Evolutionary conservation across 2,113 vertebrate genomes (phyloP).

Genomic region (Egretta garzetta): DNA sequence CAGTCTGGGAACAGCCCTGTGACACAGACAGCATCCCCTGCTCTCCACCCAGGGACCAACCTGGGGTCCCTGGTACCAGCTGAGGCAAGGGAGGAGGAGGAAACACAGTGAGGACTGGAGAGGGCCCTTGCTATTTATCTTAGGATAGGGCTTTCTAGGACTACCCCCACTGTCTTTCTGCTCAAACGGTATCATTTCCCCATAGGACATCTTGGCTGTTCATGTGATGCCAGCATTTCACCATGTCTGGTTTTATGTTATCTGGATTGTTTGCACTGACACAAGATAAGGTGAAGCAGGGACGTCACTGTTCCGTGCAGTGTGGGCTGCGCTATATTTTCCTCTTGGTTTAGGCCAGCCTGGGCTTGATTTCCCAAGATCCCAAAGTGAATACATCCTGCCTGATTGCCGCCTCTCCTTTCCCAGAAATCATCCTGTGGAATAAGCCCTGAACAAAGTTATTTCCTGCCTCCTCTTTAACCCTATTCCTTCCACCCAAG

Average conservation of each 20-base stretch:
- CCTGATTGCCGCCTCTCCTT: background rate
- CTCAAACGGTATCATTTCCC: background rate
- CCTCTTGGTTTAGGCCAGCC: background rate
- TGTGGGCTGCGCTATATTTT: background rate
- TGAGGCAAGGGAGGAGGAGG: background rate
- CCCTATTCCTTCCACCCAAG: background rate
- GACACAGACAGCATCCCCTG: background rate
- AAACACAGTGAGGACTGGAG: background rate
- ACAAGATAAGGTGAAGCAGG: accelerated
- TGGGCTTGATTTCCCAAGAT: background rate
- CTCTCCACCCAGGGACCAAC: background rate
- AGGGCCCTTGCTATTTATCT: background rate
- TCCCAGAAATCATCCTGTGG: background rate
- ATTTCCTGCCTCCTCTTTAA: background rate
- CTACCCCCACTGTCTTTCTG: background rate
- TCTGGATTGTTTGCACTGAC: background rate
- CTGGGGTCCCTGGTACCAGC: background rate
- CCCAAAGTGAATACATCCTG: background rate
- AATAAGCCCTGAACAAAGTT: background rate
- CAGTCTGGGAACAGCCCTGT: background rate
- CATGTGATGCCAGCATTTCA: background rate
- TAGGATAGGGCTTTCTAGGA: background rate
- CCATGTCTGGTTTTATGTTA: background rate
- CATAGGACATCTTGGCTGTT: background rate
- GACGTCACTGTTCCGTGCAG: accelerated